These are phyloP conservation scores for Reticulitermes lucifugus DNA, from an alignment of 2,888 invertebrate species.

Conservation along the genomic window DNA sequence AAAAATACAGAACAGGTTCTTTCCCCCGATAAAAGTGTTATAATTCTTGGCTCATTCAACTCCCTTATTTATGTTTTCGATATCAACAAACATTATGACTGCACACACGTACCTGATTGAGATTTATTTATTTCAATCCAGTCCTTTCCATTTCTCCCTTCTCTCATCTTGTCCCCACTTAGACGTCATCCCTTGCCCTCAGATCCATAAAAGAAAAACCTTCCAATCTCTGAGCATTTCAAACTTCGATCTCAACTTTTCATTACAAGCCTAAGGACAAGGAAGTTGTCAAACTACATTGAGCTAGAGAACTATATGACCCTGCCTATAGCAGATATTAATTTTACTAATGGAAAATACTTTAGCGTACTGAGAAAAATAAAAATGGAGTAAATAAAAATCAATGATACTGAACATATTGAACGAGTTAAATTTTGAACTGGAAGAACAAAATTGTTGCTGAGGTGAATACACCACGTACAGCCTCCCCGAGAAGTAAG, in stretches of 20 bases:
- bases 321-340: neutral
- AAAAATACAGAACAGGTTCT: neutral
- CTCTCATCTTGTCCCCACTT: neutral
- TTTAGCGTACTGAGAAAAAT: neutral
- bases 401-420: too few species aligned
- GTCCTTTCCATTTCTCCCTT: neutral
- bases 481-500: too few species aligned
- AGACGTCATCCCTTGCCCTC: neutral
- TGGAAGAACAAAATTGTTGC: too few species aligned
- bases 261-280: conserved; percentile 1
- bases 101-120: neutral
- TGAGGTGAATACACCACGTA: too few species aligned
- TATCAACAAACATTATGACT: neutral
- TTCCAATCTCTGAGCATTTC: neutral
- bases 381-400: too few species aligned
- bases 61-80: neutral
- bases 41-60: neutral
- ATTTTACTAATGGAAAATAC: conserved; percentile 36
- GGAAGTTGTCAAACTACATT: conserved; percentile 15
- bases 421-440: too few species aligned
- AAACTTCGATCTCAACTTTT: neutral
- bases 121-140: neutral
- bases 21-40: neutral
- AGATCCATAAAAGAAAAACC: neutral
- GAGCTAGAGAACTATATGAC: neutral